Conservation (phyloP, 2,797 vertebrate species). For the Xenopus petersii region DNA sequence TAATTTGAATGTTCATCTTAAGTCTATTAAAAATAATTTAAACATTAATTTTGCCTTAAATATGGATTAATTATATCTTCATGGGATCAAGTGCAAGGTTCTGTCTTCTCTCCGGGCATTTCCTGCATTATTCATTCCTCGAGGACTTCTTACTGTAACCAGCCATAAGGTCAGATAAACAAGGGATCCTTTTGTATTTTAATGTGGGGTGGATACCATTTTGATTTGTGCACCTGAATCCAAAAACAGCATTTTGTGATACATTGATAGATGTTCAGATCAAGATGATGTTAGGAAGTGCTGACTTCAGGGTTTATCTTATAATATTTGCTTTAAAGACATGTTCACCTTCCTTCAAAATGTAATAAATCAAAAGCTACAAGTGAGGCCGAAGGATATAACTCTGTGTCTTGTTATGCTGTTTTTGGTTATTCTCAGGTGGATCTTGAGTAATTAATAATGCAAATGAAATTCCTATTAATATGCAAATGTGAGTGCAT, state of each 20-base stretch:
- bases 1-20: no score
- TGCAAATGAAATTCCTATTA: conserved; percentile 19
- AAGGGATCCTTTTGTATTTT: neutral
- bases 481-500: conserved; percentile 36
- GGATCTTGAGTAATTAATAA: conserved; percentile 44
- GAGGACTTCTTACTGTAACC: no score
- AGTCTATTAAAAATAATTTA: no score
- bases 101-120: no score
- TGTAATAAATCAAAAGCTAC: conserved; percentile 38
- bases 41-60: no score
- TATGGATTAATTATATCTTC: no score
- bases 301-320: neutral
- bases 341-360: conserved; percentile 22
- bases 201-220: no score
- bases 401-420: conserved; percentile 10
- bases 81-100: no score
- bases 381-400: conserved; percentile 28
- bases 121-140: no score
- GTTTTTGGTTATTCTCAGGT: conserved; percentile 34
- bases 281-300: neutral
- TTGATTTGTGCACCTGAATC: no score
- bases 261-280: neutral
- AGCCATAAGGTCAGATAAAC: no score
- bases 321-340: conserved; percentile 20
- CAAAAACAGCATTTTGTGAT: neutral